A percentile compares a stretch with the other conserved stretches of the same genome.
These are phyloP conservation scores for Mystacides longicornis DNA, from an alignment of 2,888 invertebrate species.

Conservation along the genomic window DNA sequence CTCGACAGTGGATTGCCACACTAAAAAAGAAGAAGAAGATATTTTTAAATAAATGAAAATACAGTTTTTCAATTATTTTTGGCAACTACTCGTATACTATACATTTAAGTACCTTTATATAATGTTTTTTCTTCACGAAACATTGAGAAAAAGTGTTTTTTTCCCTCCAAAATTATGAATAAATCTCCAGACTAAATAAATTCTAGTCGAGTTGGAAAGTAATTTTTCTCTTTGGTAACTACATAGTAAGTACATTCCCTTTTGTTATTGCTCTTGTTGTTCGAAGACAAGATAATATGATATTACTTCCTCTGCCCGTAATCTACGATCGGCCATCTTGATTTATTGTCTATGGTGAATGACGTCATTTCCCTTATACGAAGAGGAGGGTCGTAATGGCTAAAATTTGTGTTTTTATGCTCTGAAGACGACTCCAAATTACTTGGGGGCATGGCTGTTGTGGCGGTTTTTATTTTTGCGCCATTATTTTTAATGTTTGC, in stretches of 20 bases:
- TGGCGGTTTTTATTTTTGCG: conserved; percentile 5
- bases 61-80: too few species aligned
- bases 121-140: too few species aligned
- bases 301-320: conserved; percentile 1
- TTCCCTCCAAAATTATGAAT: neutral
- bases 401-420: conserved; percentile 2
- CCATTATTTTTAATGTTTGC: conserved; percentile 6
- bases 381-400: neutral
- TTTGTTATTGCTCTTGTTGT: neutral
- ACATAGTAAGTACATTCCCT: neutral
- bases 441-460: neutral
- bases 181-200: neutral
- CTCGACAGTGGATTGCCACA: too few species aligned
- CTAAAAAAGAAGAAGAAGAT: too few species aligned
- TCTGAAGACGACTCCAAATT: neutral
- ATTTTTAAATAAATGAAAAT: too few species aligned
- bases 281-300: neutral
- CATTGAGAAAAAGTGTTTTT: too few species aligned
- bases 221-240: neutral
- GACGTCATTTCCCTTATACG: conserved; percentile 10
- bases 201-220: conserved; percentile 1
- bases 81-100: too few species aligned
- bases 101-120: too few species aligned
- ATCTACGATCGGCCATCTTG: conserved; percentile 14
- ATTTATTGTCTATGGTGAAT: conserved; percentile 12